Percentiles rank a stretch among this genome's conserved stretches.
Evolutionary conservation across 1,140 invertebrate genomes (phyloP).

Genomic region (Trachymyrmex septentrionalis): DNA sequence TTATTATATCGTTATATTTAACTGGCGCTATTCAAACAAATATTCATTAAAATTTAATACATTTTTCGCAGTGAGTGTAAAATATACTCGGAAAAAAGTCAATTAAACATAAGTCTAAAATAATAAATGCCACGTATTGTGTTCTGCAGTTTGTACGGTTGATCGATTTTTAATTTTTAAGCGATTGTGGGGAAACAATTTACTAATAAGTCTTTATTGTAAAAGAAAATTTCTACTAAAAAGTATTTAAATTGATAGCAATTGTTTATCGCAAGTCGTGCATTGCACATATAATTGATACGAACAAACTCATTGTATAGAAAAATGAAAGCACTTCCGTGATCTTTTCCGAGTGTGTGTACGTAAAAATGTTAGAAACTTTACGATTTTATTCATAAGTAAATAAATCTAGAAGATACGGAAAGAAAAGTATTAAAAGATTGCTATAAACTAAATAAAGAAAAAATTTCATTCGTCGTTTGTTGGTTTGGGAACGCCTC

Average conservation of each 20-base stretch:
- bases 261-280: slow-evolving; percentile 27
- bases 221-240: background rate
- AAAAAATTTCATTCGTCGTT: background rate
- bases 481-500: background rate
- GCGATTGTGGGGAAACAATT: background rate
- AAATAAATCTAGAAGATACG: background rate
- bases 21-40: too few species aligned
- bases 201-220: background rate
- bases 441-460: background rate
- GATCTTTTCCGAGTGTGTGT: background rate
- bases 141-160: background rate
- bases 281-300: background rate
- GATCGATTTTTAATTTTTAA: background rate
- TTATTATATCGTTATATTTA: too few species aligned
- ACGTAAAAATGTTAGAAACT: background rate
- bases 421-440: background rate
- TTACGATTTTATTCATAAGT: background rate
- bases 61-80: background rate
- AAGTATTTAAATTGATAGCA: background rate
- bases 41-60: too few species aligned
- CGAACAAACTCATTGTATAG: background rate
- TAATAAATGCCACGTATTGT: background rate
- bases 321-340: background rate
- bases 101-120: background rate
- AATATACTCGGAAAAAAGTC: background rate